phyloP scores from a whole-genome alignment of 2,888 invertebrate genomes.

The Hemicrepidius hirtus region DNA sequence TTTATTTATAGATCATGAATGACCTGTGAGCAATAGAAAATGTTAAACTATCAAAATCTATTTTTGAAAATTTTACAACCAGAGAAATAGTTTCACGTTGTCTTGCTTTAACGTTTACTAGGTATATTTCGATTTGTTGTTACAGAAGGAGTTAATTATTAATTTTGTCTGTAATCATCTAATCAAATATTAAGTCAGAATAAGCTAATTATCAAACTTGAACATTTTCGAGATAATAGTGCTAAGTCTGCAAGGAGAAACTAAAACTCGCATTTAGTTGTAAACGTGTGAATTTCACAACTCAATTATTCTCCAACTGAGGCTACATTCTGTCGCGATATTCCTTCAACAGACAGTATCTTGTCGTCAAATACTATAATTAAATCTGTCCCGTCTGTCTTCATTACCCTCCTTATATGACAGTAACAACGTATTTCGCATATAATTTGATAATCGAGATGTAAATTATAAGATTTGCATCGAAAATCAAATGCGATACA shows the following conservation, averaged over 20 bases:
- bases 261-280: conserved; percentile 57
- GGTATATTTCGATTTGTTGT: too few relatives aligned
- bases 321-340: conserved; percentile 49
- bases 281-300: conserved; percentile 59
- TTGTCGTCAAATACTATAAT: conserved; percentile 60
- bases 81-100: too few relatives aligned
- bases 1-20: too few relatives aligned
- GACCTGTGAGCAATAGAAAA: too few relatives aligned
- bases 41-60: too few relatives aligned
- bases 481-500: conserved; percentile 8
- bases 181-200: conserved; percentile 42
- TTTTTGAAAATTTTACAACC: too few relatives aligned
- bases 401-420: conserved; percentile 60
- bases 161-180: conserved; percentile 3
- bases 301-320: conserved; percentile 56
- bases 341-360: conserved; percentile 52
- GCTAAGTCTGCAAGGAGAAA: conserved; percentile 37
- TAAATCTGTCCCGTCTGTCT: conserved; percentile 61
- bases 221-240: conserved; percentile 33
- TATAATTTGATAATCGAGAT: conserved; percentile 61
- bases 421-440: conserved; percentile 59
- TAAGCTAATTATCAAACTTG: conserved; percentile 42
- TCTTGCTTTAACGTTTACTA: too few relatives aligned
- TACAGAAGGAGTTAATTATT: too few relatives aligned
- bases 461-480: conserved; percentile 58